These are phyloP conservation scores for Opisthocomus hoazin DNA, from an alignment of 2,113 vertebrate genomes.

Conservation along the genomic window DNA sequence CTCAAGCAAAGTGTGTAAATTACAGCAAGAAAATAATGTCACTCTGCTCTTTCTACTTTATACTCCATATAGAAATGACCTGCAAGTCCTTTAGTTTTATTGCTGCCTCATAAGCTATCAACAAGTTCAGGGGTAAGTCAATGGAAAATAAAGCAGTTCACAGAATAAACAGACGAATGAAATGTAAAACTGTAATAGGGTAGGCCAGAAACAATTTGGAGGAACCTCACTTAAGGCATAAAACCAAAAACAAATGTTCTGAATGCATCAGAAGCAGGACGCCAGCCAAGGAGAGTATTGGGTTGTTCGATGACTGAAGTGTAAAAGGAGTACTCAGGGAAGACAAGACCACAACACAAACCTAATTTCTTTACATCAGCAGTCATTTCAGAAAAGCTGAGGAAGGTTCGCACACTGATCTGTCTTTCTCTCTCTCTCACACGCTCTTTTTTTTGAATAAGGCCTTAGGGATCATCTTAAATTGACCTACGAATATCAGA, in stretches of 20 bases:
- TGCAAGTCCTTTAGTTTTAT: slow-evolving; percentile 21
- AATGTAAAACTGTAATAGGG: slow-evolving; percentile 4
- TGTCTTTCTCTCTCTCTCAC: not conserved
- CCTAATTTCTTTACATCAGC: not conserved
- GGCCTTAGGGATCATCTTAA: not conserved
- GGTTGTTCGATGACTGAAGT: not conserved
- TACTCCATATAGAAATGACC: not conserved
- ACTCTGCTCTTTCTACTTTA: not conserved
- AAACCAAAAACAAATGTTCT: slow-evolving; percentile 13
- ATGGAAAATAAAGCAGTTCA: slow-evolving; percentile 21
- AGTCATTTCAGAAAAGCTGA: not conserved
- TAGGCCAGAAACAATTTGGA: slow-evolving; percentile 19
- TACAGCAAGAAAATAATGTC: not conserved
- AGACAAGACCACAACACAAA: not conserved
- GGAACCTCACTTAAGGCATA: not conserved
- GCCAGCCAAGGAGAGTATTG: not conserved
- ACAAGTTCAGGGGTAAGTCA: slow-evolving; percentile 4
- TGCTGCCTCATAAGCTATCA: not conserved
- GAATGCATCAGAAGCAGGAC: not conserved
- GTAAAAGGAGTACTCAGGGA: not conserved
- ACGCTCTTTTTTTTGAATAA: too few species aligned
- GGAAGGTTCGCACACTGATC: not conserved
- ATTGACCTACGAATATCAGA: not conserved
- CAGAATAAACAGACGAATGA: not conserved
- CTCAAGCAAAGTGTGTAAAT: not conserved